These are phyloP conservation scores for Apodemia zela DNA, from an alignment of 2,888 invertebrate species.

Conservation along the genomic window DNA sequence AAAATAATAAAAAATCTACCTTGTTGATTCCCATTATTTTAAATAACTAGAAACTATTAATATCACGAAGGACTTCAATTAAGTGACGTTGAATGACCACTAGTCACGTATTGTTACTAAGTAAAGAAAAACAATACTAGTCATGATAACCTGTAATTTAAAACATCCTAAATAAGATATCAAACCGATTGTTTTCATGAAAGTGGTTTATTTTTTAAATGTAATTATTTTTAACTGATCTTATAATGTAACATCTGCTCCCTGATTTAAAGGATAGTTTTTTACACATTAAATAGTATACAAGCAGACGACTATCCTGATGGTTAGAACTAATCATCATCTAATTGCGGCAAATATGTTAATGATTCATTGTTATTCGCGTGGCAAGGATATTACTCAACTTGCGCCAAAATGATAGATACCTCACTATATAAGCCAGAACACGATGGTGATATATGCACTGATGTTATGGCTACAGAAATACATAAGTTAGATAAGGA, in stretches of 20 bases:
- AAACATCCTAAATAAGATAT: constrained; percentile 59
- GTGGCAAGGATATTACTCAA: too few species aligned
- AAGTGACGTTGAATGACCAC: constrained; percentile 14
- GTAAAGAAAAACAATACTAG: neutral
- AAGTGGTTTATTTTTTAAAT: constrained; percentile 59
- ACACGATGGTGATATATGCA: too few species aligned
- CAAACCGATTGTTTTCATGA: constrained; percentile 61
- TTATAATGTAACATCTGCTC: constrained; percentile 53
- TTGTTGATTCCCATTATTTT: constrained; percentile 33
- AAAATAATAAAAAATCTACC: constrained; percentile 48
- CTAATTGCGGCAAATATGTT: too few species aligned
- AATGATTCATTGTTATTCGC: too few species aligned
- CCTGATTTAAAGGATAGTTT: constrained; percentile 21
- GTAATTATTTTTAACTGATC: constrained; percentile 65
- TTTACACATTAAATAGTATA: too few species aligned
- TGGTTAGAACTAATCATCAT: too few species aligned
- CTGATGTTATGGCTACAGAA: too few species aligned
- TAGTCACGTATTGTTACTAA: constrained; percentile 6
- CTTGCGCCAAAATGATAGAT: too few species aligned
- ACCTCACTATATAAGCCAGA: too few species aligned
- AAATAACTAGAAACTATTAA: constrained; percentile 38
- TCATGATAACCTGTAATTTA: constrained; percentile 50
- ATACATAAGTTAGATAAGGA: too few species aligned
- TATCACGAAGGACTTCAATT: constrained; percentile 51
- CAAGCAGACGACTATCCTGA: too few species aligned